phyloP scores from a whole-genome alignment of 2,113 vertebrate species.

The Leucoraja erinaceus region DNA sequence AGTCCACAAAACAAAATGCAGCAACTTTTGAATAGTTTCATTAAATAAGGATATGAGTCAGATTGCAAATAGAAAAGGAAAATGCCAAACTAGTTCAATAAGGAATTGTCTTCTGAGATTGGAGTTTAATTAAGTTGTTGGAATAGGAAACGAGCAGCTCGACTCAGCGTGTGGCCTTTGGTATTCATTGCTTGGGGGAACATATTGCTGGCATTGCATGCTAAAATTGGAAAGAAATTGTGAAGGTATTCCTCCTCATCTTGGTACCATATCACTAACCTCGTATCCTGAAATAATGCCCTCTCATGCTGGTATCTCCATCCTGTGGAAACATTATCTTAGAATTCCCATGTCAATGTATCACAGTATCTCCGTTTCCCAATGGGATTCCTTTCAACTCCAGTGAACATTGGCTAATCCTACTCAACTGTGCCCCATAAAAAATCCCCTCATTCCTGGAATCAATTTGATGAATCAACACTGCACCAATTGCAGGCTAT shows the following conservation, averaged over 20 bases:
- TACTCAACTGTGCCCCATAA: too few relatives aligned
- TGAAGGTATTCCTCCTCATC: too few relatives aligned
- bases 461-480: too few relatives aligned
- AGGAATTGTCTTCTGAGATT: not conserved
- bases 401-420: too few relatives aligned
- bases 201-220: not conserved
- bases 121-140: not conserved
- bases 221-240: slow-evolving; percentile 9
- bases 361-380: too few relatives aligned
- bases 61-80: not conserved
- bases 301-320: not conserved
- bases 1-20: not conserved
- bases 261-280: not conserved
- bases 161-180: not conserved
- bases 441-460: too few relatives aligned
- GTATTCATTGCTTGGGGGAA: not conserved
- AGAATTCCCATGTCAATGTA: not conserved
- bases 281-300: not conserved
- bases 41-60: not conserved
- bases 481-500: too few relatives aligned
- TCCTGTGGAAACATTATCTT: not conserved
- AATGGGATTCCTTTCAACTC: too few relatives aligned
- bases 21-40: not conserved
- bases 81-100: not conserved
- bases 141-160: not conserved